These are phyloP conservation scores for Bombylius discolor DNA, from an alignment of 2,888 invertebrate genomes.

Conservation along the genomic window DNA sequence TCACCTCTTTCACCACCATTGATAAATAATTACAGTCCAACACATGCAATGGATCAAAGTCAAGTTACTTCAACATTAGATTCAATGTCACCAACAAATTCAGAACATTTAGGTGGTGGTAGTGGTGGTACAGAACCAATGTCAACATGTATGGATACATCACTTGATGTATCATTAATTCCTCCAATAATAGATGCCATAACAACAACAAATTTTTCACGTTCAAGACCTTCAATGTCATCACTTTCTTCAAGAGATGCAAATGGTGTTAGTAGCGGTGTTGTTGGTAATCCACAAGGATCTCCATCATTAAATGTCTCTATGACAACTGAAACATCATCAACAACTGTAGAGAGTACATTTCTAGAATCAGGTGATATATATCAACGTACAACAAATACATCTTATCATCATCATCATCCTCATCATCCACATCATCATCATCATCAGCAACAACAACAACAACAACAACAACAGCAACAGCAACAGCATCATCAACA, in stretches of 20 bases:
- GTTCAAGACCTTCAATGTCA: constrained; percentile 6
- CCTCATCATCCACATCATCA: constrained; percentile 14
- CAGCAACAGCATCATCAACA: constrained; percentile 7
- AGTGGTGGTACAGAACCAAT: constrained; percentile 15
- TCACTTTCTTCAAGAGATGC: constrained; percentile 11
- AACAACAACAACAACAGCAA: constrained; percentile 1
- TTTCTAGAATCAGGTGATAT: constrained; percentile 9
- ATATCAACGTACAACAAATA: constrained; percentile 11
- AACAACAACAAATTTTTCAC: constrained; percentile 10
- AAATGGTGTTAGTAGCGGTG: background rate
- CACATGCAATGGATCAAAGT: constrained; percentile 25
- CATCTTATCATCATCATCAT: constrained; percentile 6
- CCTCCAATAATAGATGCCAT: constrained; percentile 21
- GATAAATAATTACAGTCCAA: constrained; percentile 29
- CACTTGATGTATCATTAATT: constrained; percentile 25
- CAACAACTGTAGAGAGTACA: constrained; percentile 3
- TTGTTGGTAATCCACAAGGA: background rate
- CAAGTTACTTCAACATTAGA: constrained; percentile 30
- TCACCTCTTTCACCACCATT: constrained; percentile 32
- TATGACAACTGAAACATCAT: background rate
- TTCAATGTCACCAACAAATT: constrained; percentile 23
- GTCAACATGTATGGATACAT: constrained; percentile 21
- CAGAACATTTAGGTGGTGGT: constrained; percentile 19
- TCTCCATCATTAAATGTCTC: background rate
- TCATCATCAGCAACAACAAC: constrained; percentile 16